Base-by-base conservation (phyloP, 2,888 invertebrate species). In the Erebia palarica region DNA sequence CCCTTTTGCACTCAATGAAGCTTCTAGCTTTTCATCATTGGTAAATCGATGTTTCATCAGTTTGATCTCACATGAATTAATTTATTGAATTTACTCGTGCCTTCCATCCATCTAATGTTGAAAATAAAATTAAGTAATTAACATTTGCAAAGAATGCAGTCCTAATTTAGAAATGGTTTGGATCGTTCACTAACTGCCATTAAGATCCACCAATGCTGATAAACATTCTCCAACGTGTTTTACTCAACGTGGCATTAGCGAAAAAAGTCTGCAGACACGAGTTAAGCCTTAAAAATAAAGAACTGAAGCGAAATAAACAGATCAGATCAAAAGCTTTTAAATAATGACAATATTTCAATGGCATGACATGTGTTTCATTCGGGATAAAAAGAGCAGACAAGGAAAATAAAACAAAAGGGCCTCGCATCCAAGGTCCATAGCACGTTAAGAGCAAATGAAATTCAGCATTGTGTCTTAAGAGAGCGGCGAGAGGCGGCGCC, bases 401-500 rank as follows among this genome's bases (percentile, higher is more conserved):
- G 75, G 59, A 75, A 76, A 78, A 78, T 76, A 79, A 79, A 79
- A 79, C 77, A 81, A 81, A 78, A 78, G 76, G 75, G 75, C 36
- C 63, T 77, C 73, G 76, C 76, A 81, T 78, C 76, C 81, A 81
- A 83, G 82, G 83, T 80, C 82, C 77, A 78, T 71, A 81, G 82
- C 81, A 82, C 77, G 87, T 86, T 84, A 85, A 88, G 87, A 87
- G 86, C 86, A 88, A 90, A 92, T 90, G 89, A 91, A 91, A 90
- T 91, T 92, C 88, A 92, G 91, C 88, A 90, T 88, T 89, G 88
- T 88, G 85, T 82, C 82, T 79, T 81, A 84, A 83, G 90, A 90
- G 90, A 91, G 87, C 87, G 89, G 88, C 84, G 86, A 86, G 87
- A 88, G 90, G 90, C 89, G 91, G 90, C 87, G 90, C 87, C 86